These are phyloP conservation scores for Spodoptera picta DNA, from an alignment of 2,888 invertebrate genomes.

Conservation along the genomic window DNA sequence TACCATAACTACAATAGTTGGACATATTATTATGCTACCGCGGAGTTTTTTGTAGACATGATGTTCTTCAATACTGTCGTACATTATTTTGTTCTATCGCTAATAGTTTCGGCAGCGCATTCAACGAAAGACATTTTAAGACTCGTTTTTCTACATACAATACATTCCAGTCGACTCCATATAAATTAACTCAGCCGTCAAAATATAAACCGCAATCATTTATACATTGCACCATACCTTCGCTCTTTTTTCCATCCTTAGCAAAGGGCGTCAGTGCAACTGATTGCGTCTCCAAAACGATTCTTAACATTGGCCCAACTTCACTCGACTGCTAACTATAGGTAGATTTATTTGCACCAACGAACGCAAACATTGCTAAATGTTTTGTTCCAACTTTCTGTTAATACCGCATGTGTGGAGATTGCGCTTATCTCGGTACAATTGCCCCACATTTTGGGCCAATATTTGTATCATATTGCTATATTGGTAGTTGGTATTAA, in stretches of 20 bases:
- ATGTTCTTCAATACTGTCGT: too few relatives aligned
- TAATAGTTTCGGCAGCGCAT: too few relatives aligned
- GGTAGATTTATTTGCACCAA: conserved; percentile 14
- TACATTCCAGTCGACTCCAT: too few relatives aligned
- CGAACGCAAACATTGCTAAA: conserved; percentile 3
- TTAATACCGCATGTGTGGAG: neutral
- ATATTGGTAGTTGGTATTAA: too few relatives aligned
- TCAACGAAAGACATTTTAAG: too few relatives aligned
- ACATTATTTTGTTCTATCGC: too few relatives aligned
- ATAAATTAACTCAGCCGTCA: too few relatives aligned
- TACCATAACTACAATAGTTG: too few relatives aligned
- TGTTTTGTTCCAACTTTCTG: conserved; percentile 22
- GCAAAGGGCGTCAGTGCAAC: conserved; percentile 22
- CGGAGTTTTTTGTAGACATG: too few relatives aligned
- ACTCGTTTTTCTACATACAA: too few relatives aligned
- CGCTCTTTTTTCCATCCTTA: conserved; percentile 25
- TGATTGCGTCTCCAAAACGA: conserved; percentile 46
- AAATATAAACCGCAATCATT: conserved; percentile 9
- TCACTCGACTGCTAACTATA: conserved; percentile 12
- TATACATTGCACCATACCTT: neutral
- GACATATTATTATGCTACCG: too few relatives aligned
- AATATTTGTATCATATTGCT: neutral
- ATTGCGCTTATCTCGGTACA: neutral
- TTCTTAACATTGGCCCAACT: conserved; percentile 30
- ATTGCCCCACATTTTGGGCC: too few relatives aligned